A percentile compares a stretch with the other conserved stretches of the same genome.
Conservation (phyloP, 2,113 vertebrate genomes). For the Laticauda colubrina region DNA sequence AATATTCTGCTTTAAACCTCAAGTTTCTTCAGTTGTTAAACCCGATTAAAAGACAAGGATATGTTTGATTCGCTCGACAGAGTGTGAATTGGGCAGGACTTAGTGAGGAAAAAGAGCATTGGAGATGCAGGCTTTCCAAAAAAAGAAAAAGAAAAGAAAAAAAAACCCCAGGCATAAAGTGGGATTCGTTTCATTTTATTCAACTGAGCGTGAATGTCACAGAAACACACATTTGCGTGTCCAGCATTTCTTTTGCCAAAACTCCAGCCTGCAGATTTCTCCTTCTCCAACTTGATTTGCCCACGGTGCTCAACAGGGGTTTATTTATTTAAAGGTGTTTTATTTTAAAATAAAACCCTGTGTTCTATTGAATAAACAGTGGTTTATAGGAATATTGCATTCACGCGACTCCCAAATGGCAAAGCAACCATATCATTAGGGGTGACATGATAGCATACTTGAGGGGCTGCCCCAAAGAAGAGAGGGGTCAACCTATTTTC, state of each 20-base stretch:
- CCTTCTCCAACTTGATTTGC: background rate
- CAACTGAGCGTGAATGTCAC: background rate
- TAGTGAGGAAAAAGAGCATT: background rate
- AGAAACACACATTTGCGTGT: background rate
- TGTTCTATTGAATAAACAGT: background rate
- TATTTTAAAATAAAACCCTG: background rate
- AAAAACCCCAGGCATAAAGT: background rate
- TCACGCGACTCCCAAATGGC: background rate
- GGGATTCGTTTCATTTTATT: background rate
- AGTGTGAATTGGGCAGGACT: background rate
- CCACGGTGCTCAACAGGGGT: background rate
- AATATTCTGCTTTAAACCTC: background rate
- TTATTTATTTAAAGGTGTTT: background rate
- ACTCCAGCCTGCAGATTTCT: background rate
- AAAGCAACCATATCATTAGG: background rate
- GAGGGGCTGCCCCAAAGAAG: too few species aligned
- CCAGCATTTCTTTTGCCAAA: background rate
- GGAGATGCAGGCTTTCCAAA: background rate
- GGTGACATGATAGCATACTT: background rate
- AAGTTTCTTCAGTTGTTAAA: background rate
- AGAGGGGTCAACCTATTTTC: too few species aligned
- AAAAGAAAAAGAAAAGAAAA: too few species aligned
- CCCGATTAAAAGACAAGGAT: background rate
- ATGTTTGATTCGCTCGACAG: background rate
- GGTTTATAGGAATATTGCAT: background rate